Percentiles rank a stretch among this genome's conserved stretches.
These are phyloP conservation scores for Clusia tigrina DNA, from an alignment of 2,888 invertebrate genomes.

Conservation along the genomic window DNA sequence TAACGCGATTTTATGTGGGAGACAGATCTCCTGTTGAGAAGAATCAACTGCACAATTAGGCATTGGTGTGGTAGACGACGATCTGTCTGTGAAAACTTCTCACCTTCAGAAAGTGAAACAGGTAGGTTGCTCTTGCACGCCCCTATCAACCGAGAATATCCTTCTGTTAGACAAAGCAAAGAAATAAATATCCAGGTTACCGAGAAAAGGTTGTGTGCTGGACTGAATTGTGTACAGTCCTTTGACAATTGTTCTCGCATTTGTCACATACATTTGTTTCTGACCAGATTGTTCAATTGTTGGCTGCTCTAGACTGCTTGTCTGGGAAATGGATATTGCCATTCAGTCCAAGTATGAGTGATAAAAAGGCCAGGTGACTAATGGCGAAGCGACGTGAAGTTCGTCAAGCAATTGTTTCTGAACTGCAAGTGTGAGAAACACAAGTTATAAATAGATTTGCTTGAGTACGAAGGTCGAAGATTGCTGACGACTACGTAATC, in stretches of 20 bases:
- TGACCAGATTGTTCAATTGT: constrained; percentile 37
- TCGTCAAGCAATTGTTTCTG: constrained; percentile 38
- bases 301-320: constrained; percentile 45
- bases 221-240: background rate
- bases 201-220: constrained; percentile 38
- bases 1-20: no score
- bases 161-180: constrained; percentile 46
- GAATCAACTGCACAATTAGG: constrained; percentile 32
- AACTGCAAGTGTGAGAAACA: constrained; percentile 26
- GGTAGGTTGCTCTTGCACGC: constrained; percentile 61
- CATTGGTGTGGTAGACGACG: constrained; percentile 37
- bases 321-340: constrained; percentile 38
- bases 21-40: constrained; percentile 30
- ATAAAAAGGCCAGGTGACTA: constrained; percentile 51
- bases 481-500: no score
- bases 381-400: constrained; percentile 46
- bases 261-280: constrained; percentile 44
- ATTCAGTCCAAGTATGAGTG: constrained; percentile 48
- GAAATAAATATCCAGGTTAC: constrained; percentile 25
- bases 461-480: no score
- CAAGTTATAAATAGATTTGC: constrained; percentile 16
- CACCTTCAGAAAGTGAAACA: constrained; percentile 44
- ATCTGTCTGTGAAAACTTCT: constrained; percentile 55
- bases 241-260: constrained; percentile 40
- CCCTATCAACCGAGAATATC: constrained; percentile 59